Percentiles rank a stretch among this genome's conserved stretches.
Conservation (phyloP, 2,113 vertebrate genomes). For the Erythrolamprus reginae region DNA sequence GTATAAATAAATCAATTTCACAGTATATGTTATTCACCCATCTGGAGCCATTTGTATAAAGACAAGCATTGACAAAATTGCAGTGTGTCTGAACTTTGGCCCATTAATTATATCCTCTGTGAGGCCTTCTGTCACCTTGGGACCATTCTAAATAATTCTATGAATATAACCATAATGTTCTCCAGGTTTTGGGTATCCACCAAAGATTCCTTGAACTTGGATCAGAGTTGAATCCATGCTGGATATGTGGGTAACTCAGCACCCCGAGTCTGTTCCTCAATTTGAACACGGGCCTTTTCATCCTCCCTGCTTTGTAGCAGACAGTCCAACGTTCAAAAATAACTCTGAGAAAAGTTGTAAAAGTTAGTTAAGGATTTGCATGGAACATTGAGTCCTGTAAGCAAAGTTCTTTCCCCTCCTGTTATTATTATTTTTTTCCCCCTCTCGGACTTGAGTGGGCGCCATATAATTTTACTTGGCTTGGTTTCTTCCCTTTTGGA, state of each 20-base stretch:
- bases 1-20: background rate
- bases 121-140: too few species aligned
- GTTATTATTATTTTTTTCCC: background rate
- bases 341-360: background rate
- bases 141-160: background rate
- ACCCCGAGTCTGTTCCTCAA: fast-evolving
- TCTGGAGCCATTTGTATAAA: background rate
- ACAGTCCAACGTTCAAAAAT: background rate
- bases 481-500: slow-evolving; percentile 11
- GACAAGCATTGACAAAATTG: background rate
- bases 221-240: background rate
- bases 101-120: too few species aligned
- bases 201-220: background rate
- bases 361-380: background rate
- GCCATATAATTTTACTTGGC: slow-evolving; percentile 42
- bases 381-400: slow-evolving; percentile 23
- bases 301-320: background rate
- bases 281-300: background rate
- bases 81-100: background rate
- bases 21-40: background rate
- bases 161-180: background rate
- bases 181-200: background rate
- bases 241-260: background rate
- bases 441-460: slow-evolving; percentile 29
- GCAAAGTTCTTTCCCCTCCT: background rate